Evolutionary conservation across 1,140 invertebrate genomes (phyloP).

Genomic region (Oryzaephilus surinamensis): DNA sequence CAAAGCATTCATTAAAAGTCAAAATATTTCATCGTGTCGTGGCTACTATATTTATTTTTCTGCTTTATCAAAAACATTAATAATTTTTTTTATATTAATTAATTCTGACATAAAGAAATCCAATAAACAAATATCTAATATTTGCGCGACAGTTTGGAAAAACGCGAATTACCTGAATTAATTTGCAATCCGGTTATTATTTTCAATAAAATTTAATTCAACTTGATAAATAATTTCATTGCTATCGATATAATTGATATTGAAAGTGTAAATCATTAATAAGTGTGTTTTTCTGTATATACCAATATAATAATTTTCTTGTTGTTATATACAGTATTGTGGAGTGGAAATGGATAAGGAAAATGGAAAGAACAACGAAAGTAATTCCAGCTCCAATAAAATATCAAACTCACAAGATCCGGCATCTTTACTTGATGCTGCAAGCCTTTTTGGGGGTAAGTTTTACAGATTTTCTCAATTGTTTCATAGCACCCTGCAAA

Average conservation of each 20-base stretch:
- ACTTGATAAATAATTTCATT: background rate
- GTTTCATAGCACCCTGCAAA: too few relatives aligned
- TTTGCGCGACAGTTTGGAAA: too few relatives aligned
- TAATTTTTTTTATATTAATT: too few relatives aligned
- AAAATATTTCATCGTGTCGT: too few relatives aligned
- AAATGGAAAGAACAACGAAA: conserved; percentile 35
- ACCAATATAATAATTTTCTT: background rate
- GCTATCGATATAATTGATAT: background rate
- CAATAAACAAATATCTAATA: too few relatives aligned
- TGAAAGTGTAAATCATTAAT: background rate
- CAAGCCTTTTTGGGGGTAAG: conserved; percentile 52
- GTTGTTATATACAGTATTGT: conserved; percentile 14
- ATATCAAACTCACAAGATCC: conserved; percentile 35
- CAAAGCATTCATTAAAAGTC: too few relatives aligned
- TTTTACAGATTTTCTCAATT: background rate
- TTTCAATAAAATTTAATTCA: background rate
- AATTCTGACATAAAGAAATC: too few relatives aligned
- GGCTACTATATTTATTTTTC: too few relatives aligned
- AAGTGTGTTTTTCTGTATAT: background rate
- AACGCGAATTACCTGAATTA: too few relatives aligned
- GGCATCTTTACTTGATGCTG: conserved; percentile 50
- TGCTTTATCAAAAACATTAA: too few relatives aligned
- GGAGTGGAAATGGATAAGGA: conserved; percentile 37
- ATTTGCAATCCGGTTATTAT: too few relatives aligned
- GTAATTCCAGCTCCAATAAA: conserved; percentile 33